Evolutionary conservation across 2,797 vertebrate species (phyloP).

Genomic region (Poecilia velifera): DNA sequence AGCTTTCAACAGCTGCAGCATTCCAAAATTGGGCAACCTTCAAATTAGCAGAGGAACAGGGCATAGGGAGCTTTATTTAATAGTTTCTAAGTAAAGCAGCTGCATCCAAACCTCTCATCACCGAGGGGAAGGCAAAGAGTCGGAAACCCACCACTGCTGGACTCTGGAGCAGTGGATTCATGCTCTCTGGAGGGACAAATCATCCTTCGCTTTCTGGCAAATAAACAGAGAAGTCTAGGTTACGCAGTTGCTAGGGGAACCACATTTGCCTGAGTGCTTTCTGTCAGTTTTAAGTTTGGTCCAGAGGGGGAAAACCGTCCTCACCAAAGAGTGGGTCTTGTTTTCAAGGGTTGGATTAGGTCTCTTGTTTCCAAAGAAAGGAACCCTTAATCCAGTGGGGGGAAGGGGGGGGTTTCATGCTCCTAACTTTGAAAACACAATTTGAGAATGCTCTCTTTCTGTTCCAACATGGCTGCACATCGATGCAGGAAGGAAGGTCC

Average conservation of each 20-base stretch:
- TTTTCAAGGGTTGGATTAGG: background rate
- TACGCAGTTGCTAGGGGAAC: background rate
- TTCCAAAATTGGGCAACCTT: background rate
- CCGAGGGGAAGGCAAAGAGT: background rate
- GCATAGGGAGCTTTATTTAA: background rate
- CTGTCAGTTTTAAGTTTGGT: background rate
- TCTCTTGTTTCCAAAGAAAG: background rate
- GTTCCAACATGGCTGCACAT: background rate
- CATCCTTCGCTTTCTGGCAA: background rate
- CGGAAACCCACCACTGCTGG: background rate
- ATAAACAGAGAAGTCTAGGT: background rate
- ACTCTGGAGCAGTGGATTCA: background rate
- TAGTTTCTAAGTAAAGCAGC: background rate
- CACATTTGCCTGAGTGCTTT: background rate
- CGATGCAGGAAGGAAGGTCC: background rate
- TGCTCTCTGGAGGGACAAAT: background rate
- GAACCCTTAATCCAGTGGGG: background rate
- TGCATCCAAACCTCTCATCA: background rate
- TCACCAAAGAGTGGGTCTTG: background rate
- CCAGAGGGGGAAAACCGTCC: background rate
- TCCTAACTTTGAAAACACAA: background rate
- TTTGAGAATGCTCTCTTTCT: background rate
- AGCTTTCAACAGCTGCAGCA: background rate
- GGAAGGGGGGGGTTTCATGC: background rate
- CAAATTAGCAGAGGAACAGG: background rate